These are phyloP conservation scores for Vanessa cardui DNA, from an alignment of 2,888 invertebrate species.

Conservation along the genomic window DNA sequence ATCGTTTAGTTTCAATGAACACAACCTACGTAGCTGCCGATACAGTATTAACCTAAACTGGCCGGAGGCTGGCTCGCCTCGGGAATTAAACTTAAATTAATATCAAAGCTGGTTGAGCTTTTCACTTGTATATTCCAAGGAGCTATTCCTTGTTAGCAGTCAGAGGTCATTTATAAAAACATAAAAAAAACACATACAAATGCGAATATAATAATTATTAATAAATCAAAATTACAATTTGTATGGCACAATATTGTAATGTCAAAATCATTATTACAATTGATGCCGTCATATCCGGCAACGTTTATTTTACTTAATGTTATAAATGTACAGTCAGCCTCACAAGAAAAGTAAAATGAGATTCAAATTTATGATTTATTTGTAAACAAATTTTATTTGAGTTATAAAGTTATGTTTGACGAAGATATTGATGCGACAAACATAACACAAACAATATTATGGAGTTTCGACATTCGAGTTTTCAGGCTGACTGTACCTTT, in stretches of 20 bases:
- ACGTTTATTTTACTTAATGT: background rate
- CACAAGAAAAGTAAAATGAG: background rate
- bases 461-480: background rate
- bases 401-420: background rate
- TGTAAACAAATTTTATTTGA: too few species aligned
- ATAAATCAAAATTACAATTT: conserved; percentile 6
- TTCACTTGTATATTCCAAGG: too few species aligned
- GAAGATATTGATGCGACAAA: background rate
- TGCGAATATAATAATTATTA: background rate
- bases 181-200: background rate
- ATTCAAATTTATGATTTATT: too few species aligned
- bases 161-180: too few species aligned
- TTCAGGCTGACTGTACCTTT: background rate
- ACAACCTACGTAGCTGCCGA: conserved; percentile 23
- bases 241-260: conserved; percentile 11
- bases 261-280: conserved; percentile 2
- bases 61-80: too few species aligned
- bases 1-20: conserved; percentile 3
- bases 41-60: background rate
- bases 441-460: too few species aligned
- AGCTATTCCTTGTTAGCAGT: too few species aligned
- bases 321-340: background rate
- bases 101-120: too few species aligned
- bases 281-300: background rate
- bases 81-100: too few species aligned